Evolutionary conservation across 1,140 invertebrate species (phyloP), one percentile per base, ranked within the genome.

Genomic region (Rhizoglyphus robini): DNA sequence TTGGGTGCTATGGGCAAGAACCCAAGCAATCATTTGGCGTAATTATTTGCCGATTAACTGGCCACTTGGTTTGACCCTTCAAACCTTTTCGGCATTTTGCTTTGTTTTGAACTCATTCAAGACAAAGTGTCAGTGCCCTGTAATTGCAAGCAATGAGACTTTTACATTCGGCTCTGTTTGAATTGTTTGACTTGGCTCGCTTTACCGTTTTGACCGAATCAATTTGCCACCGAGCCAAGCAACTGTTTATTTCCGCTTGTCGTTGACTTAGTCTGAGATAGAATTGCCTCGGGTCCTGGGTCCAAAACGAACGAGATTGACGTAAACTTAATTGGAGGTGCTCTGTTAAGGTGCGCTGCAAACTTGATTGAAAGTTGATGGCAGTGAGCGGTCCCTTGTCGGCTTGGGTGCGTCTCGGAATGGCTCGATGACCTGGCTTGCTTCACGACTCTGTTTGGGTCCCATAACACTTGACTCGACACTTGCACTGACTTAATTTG

Each of bases 311-410:
- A 11, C 23, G 51, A 25, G 51, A 54, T 54, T 54, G 51, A 54
- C 51, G 51, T 54, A 32, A 54, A 54, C 23, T 54, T 27, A 54
- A 54, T 54, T 54, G 51, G 23, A 54, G 51, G 51, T 54, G 51
- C 51, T 20, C 8, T 20, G 23, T 23, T 20, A 32, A 54, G 51
- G 51, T 54, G 51, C 31, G 51, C 20, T 54, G n/a, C 23, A 15
- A 54, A 5, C 8, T 8, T 54, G 51, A 54, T 54, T 54, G 51
- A 54, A 25, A 54, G 51, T 5, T 18, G 36, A 41, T 41, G 36
- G n/a, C n/a, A n/a, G n/a, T n/a, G 41, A 46, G 23, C 41, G n/a
- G 8, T 54, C 23, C 23, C 15, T 23, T 32, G 8, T 54, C 8
- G 51, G 8, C 51, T 54, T 54, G 51, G 51, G 51, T 54, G 51